These are phyloP conservation scores for Latheticus oryzae DNA, from an alignment of 2,888 invertebrate genomes.

Conservation along the genomic window DNA sequence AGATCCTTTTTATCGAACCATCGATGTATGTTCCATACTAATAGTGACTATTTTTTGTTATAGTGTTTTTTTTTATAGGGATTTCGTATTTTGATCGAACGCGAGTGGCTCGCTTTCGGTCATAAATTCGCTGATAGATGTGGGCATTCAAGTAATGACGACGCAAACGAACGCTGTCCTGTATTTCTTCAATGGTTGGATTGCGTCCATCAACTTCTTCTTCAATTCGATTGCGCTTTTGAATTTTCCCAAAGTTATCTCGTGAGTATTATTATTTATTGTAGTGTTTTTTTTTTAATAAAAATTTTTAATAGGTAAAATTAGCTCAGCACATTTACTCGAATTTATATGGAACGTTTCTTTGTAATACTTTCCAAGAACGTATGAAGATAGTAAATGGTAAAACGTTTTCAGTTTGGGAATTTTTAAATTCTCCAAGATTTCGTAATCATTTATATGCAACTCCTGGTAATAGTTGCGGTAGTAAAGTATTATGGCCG, in stretches of 20 bases:
- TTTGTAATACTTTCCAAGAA: constrained; percentile 88
- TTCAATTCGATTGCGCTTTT: constrained; percentile 92
- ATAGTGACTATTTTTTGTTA: too few relatives aligned
- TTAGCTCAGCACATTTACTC: constrained; percentile 95
- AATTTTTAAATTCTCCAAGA: constrained; percentile 80
- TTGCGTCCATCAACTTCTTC: constrained; percentile 90
- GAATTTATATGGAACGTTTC: constrained; percentile 96
- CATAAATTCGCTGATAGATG: constrained; percentile 98
- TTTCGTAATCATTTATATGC: constrained; percentile 90
- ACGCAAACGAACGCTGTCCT: constrained; percentile 95
- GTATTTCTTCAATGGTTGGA: constrained; percentile 99
- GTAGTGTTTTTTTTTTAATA: constrained; percentile 7
- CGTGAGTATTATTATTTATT: constrained; percentile 69
- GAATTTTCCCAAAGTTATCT: constrained; percentile 94
- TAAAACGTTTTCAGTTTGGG: constrained; percentile 88
- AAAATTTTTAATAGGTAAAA: constrained; percentile 81
- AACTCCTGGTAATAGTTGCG: constrained; percentile 62
- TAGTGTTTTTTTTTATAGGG: constrained; percentile 71
- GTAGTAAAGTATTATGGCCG: constrained; percentile 79
- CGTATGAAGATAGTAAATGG: constrained; percentile 74
- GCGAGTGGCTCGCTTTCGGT: constrained; percentile 98
- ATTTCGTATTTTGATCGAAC: constrained; percentile 91
- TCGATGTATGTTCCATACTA: constrained; percentile 81
- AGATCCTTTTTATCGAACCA: constrained; percentile 94
- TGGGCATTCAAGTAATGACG: constrained; percentile 85